Evolutionary conservation across 2,888 invertebrate species (phyloP), one percentile per base, ranked within the genome.

Genomic region (Xanthostigma xanthostigma): DNA sequence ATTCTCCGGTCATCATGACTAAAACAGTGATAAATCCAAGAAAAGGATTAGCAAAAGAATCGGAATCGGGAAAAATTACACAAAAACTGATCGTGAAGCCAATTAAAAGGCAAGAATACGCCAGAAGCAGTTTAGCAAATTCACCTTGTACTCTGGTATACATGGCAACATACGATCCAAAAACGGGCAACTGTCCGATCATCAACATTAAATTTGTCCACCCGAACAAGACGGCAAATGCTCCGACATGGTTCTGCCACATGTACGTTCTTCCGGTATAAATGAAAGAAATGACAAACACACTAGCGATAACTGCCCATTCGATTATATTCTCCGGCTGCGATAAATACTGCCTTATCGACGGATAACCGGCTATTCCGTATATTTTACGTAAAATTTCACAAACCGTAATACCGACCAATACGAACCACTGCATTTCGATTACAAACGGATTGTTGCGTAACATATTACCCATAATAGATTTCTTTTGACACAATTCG

Each of bases 181-280:
- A 87, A 45, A 88, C 79, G 0, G 91, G 91, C 38, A 91, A 68
- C 58, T 91, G 87, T 0, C 91, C 91, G 49, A 91, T 83, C 85
- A 89, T 88, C 63, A 88, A 70, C 87, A 90, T 88, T n/a, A 89
- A 70, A 64, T 90, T 88, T 6, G 86, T 85, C 90, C 90, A 90
- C 6, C 86, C 88, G 40, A 87, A 79, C 5, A 90, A 73, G 1
- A 89, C 87, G 0, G 88, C 86, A 60, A 89, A 85, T 1, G 89
- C 89, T 0, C 88, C 89, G 17, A 90, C 79, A 61, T 89, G 88
- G 60, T 86, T 88, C 62, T 89, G 89, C 84, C 89, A 89, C 10
- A 81, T 79, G 61, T 86, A 86, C 1, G 80, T 81, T 54, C 76
- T 64, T 48, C 84, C 84, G 8, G 84, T 84, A 60, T 85, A 87